Conservation (phyloP, 2,113 vertebrate genomes). For the Hucho hucho region DNA sequence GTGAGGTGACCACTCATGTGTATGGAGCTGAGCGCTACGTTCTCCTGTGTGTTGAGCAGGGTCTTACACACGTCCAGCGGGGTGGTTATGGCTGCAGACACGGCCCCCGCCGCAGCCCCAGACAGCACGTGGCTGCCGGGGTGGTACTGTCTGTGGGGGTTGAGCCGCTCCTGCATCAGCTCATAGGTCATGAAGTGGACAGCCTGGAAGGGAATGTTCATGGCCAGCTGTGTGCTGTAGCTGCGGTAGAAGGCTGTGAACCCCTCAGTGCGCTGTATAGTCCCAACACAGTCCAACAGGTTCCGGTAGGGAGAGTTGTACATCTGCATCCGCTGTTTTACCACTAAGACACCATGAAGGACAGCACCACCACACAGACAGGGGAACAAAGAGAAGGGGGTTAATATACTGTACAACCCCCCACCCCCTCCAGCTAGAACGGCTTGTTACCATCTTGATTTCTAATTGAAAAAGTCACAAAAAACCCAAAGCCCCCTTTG, state of each 20-base stretch:
- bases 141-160: slow-evolving; percentile 82
- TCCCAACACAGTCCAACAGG: slow-evolving; percentile 80
- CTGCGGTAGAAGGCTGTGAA: slow-evolving; percentile 92
- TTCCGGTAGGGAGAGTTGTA: slow-evolving; percentile 91
- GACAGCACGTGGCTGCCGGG: slow-evolving; percentile 86
- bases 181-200: slow-evolving; percentile 97
- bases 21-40: slow-evolving; percentile 80
- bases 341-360: slow-evolving; percentile 72
- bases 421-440: too few relatives aligned
- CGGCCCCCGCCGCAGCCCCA: slow-evolving; percentile 84
- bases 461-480: not conserved
- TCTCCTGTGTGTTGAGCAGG: slow-evolving; percentile 95
- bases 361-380: not conserved
- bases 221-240: slow-evolving; percentile 96
- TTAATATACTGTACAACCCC: too few relatives aligned
- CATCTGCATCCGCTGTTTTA: slow-evolving; percentile 98
- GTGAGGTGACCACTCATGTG: slow-evolving; percentile 84
- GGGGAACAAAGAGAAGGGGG: not conserved
- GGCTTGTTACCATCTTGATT: not conserved
- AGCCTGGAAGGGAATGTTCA: slow-evolving; percentile 98
- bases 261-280: slow-evolving; percentile 80
- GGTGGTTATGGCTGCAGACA: slow-evolving; percentile 88
- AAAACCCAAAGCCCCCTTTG: not conserved
- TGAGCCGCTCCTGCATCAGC: slow-evolving; percentile 89
- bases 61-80: slow-evolving; percentile 96